Conservation (phyloP, 2,113 vertebrate species). For the Gymnogyps californianus region DNA sequence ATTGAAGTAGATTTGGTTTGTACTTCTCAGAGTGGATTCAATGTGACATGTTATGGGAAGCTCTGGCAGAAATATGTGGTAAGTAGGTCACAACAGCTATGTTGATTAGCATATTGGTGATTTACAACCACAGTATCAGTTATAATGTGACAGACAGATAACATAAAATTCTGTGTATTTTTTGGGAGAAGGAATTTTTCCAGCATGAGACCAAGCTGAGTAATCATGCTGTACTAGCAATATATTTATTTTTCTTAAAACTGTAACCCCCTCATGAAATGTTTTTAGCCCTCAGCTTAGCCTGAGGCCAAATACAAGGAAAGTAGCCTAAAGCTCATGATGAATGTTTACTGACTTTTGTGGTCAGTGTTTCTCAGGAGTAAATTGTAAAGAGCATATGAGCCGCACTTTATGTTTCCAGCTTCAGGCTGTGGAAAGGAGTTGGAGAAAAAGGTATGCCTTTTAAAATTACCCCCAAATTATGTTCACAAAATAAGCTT, state of each 20-base stretch:
- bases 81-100: conserved; percentile 74
- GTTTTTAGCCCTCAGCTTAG: conserved; percentile 73
- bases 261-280: conserved; percentile 65
- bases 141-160: conserved; percentile 10
- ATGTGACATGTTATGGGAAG: conserved; percentile 51
- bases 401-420: conserved; percentile 61
- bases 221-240: conserved; percentile 9
- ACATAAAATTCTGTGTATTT: conserved; percentile 9
- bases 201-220: conserved; percentile 21
- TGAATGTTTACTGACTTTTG: conserved; percentile 73
- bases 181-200: conserved; percentile 26
- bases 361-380: conserved; percentile 72
- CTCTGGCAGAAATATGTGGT: conserved; percentile 59
- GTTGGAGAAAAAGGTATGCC: conserved; percentile 32
- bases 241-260: conserved; percentile 56
- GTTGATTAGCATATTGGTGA: conserved; percentile 63
- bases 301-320: conserved; percentile 76
- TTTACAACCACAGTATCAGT: conserved; percentile 41
- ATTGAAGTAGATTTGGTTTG: conserved; percentile 46
- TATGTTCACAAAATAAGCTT: conserved; percentile 50
- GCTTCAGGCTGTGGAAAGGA: conserved; percentile 64
- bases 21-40: conserved; percentile 51
- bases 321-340: conserved; percentile 73
- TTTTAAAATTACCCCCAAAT: conserved; percentile 52
- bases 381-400: conserved; percentile 68